Percentiles rank a stretch among this genome's conserved stretches.
Conservation (phyloP, 2,888 invertebrate genomes). For the Reticulitermes lucifugus region DNA sequence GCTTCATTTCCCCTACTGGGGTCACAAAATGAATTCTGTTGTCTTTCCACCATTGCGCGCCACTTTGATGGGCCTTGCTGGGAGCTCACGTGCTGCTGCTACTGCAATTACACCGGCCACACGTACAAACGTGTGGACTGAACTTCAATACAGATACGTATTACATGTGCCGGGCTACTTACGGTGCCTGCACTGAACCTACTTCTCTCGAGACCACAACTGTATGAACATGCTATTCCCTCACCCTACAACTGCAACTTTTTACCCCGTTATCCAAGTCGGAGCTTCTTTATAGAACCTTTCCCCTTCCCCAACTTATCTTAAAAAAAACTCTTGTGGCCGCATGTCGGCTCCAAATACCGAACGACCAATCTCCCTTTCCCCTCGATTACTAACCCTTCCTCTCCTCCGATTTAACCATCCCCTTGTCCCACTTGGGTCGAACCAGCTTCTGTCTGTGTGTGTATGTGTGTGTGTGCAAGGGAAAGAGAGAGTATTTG, state of each 20-base stretch:
- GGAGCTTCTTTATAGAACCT: constrained; percentile 5
- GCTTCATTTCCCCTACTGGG: no score
- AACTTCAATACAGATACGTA: no score
- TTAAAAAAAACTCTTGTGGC: neutral
- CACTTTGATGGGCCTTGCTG: no score
- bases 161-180: no score
- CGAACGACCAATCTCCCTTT: neutral
- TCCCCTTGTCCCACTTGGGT: constrained; percentile 2
- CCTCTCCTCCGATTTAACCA: constrained; percentile 9
- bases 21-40: no score
- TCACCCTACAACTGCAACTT: constrained; percentile 12
- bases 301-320: neutral
- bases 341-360: constrained; percentile 27
- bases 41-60: no score
- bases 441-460: neutral
- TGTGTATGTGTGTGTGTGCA: neutral
- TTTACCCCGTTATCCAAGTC: constrained; percentile 3
- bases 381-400: constrained; percentile 21
- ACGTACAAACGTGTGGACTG: no score
- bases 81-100: no score
- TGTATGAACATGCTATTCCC: neutral
- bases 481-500: constrained; percentile 1
- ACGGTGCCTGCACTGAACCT: no score
- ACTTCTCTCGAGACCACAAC: neutral
- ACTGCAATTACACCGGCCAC: no score